phyloP scores from a whole-genome alignment of 2,113 vertebrate genomes.

The Indri indri region DNA sequence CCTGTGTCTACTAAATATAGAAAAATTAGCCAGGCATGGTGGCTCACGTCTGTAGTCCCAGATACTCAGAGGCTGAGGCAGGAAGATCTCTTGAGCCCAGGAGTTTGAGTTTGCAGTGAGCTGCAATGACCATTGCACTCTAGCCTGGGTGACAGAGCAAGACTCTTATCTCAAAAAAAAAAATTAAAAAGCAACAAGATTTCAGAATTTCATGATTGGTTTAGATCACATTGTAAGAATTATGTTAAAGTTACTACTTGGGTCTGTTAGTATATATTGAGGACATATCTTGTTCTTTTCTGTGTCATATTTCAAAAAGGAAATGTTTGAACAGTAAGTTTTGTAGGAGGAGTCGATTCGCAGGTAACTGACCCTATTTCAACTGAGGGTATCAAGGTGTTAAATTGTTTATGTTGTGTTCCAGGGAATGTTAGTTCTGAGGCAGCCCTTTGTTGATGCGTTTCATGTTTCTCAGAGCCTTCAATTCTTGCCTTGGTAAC shows the following conservation, averaged over 20 bases:
- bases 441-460: background rate
- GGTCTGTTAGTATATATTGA: background rate
- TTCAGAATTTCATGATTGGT: background rate
- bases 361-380: background rate
- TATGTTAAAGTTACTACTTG: background rate
- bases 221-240: background rate
- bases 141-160: no score
- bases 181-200: background rate
- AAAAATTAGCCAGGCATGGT: no score
- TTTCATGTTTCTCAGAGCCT: background rate
- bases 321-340: slow-evolving; percentile 20
- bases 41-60: no score
- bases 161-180: no score
- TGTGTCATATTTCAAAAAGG: slow-evolving; percentile 4
- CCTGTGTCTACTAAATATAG: no score
- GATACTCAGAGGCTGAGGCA: no score
- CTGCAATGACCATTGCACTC: no score
- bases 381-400: background rate
- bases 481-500: background rate
- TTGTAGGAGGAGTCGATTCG: background rate
- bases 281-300: background rate
- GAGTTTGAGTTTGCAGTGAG: no score
- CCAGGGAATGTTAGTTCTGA: background rate
- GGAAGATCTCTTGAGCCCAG: no score
- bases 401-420: background rate